Percentiles rank a stretch among this genome's conserved stretches.
Conservation (phyloP, 2,888 invertebrate species). For the Brachyopa scutellaris region DNA sequence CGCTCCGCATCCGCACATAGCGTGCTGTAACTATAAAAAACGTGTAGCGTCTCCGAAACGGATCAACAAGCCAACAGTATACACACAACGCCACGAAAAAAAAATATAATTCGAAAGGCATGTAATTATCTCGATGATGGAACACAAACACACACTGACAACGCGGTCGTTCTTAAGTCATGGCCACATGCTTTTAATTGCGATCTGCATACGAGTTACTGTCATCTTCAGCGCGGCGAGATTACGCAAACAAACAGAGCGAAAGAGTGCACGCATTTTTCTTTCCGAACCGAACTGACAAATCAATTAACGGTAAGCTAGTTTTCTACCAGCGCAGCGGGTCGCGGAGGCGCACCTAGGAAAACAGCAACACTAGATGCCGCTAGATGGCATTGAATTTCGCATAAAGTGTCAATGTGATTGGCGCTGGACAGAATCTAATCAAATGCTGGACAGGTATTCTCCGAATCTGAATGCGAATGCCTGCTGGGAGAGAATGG, state of each 20-base stretch:
- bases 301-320: conserved; percentile 63
- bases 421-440: conserved; percentile 65
- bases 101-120: conserved; percentile 62
- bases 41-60: conserved; percentile 39
- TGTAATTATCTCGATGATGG: conserved; percentile 72
- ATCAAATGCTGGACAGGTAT: conserved; percentile 45
- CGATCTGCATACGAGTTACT: conserved; percentile 51
- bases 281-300: conserved; percentile 52
- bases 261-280: neutral
- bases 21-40: conserved; percentile 36
- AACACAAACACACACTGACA: conserved; percentile 34
- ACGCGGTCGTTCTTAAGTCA: conserved; percentile 23
- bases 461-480: conserved; percentile 2
- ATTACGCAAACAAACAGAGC: neutral
- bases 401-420: conserved; percentile 58
- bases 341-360: conserved; percentile 30
- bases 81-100: neutral
- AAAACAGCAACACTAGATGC: conserved; percentile 27
- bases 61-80: conserved; percentile 16
- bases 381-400: neutral
- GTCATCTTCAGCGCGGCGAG: conserved; percentile 23
- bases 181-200: conserved; percentile 64
- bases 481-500: conserved; percentile 60
- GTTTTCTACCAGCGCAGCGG: too few species aligned
- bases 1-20: conserved; percentile 7